Percentiles rank a stretch among this genome's conserved stretches.
phyloP scores from a whole-genome alignment of 2,888 invertebrate species.

The Prenolepis imparis region DNA sequence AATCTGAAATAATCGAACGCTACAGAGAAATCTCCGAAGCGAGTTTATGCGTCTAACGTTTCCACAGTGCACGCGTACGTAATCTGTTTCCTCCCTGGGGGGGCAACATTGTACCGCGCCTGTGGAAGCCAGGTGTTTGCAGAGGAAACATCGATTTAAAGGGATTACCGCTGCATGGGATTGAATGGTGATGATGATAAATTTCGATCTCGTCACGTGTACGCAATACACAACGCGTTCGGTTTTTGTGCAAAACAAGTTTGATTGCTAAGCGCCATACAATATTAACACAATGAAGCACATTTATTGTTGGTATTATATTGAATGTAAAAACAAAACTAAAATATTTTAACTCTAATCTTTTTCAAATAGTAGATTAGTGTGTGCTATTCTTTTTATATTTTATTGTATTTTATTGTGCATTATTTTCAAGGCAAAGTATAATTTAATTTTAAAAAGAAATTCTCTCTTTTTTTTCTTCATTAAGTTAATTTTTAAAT shows the following conservation, averaged over 20 bases:
- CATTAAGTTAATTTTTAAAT: not conserved
- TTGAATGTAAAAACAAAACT: not conserved
- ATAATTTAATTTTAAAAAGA: not conserved
- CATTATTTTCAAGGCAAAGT: not conserved
- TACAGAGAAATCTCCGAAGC: constrained; percentile 30
- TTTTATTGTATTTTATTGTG: not conserved
- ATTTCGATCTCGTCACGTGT: constrained; percentile 37
- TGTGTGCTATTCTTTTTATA: not conserved
- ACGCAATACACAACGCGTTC: not conserved
- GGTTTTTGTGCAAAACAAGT: not conserved
- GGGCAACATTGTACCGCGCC: not conserved
- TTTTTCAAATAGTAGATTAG: not conserved
- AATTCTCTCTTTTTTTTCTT: not conserved
- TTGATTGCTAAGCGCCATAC: not conserved
- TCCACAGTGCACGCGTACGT: constrained; percentile 30
- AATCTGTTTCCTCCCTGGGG: not conserved
- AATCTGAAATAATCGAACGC: constrained; percentile 83
- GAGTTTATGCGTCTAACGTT: not conserved
- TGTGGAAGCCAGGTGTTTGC: constrained; percentile 30
- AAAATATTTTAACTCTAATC: not conserved
- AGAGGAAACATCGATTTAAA: constrained; percentile 50
- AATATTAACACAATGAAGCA: not conserved
- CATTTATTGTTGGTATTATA: not conserved
- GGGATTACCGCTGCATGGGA: constrained; percentile 42
- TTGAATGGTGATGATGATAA: constrained; percentile 47